Evolutionary conservation across 2,797 vertebrate genomes (phyloP), one percentile per base, ranked within the genome.

Genomic region (Neosalanx taihuensis): DNA sequence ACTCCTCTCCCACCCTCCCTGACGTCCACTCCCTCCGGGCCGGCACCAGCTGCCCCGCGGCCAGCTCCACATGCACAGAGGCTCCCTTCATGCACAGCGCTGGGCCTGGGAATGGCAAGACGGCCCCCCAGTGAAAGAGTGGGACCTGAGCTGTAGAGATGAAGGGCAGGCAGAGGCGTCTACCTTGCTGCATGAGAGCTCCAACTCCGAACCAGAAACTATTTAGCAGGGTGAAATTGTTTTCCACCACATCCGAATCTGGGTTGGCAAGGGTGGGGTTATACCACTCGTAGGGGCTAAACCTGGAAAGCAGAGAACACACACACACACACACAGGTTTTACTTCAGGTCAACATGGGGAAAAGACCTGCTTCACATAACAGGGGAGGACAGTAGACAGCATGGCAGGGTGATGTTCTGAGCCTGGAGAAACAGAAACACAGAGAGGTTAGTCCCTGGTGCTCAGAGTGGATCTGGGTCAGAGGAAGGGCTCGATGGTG

Each of bases 121-220:
- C 67, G 91, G 87, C 49, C 94, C 94, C 96, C 95, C 97, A 98
- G 96, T 92, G 98, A 97, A 98, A 92, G 91, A 94, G 96, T 98
- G 96, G 97, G 96, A 97, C 90, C 91, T 94, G 94, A 88, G 90
- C 93, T 93, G 85, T 87, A 78, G 72, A 79, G 81, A 65, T 23
- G 65, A 91, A 92, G 88, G 93, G 91, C 94, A 96, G 95, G 95
- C 95, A 95, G 94, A 94, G 91, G 95, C 96, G 95, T 98, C 94
- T 98, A 99, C 97, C 97, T 99, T 99, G 97, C 95, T 97, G 97
- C 97, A 99, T 99, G 97, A 99, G 97, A 97, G 97, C 97, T 98
- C 96, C 97, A 97, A 98, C 96, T 96, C 97, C 97, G 94, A 99
- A 99, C 97, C 97, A 99, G 96, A 99, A 98, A 97, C 97, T 99